Evolutionary conservation across 2,113 vertebrate species (phyloP).

Genomic region (Saccopteryx bilineata): DNA sequence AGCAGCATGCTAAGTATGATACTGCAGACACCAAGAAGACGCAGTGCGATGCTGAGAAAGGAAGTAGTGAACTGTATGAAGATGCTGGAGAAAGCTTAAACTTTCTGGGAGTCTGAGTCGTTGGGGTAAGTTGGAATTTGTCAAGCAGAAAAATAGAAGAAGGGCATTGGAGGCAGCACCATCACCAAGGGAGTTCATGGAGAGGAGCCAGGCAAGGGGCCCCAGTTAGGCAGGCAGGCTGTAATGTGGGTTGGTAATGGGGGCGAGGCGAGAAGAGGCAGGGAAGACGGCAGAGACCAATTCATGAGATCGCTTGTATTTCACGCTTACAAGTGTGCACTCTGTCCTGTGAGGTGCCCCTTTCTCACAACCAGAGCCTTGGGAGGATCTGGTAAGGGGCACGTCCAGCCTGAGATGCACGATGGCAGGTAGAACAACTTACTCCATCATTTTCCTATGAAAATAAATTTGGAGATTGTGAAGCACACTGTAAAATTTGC

Average conservation of each 20-base stretch:
- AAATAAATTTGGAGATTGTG: neutral
- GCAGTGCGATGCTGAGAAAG: neutral
- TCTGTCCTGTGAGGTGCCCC: neutral
- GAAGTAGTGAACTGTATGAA: neutral
- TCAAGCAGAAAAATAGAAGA: neutral
- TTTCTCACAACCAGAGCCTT: neutral
- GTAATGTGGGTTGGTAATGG: neutral
- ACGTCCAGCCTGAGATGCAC: neutral
- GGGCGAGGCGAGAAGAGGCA: neutral
- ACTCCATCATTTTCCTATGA: neutral
- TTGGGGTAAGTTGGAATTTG: neutral
- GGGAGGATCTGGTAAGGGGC: neutral
- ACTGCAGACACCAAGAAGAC: neutral
- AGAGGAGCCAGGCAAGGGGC: neutral
- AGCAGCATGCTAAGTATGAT: neutral
- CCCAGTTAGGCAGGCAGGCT: neutral
- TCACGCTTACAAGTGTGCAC: neutral
- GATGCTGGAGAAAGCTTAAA: neutral
- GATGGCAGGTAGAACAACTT: neutral
- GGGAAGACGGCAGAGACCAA: neutral
- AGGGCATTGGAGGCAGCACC: neutral
- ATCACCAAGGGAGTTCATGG: accelerated
- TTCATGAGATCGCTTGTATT: neutral
- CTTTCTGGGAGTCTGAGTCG: neutral
- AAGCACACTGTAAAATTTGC: neutral